Evolutionary conservation across 1,140 invertebrate genomes (phyloP).

Genomic region (Drosophila murphyi): DNA sequence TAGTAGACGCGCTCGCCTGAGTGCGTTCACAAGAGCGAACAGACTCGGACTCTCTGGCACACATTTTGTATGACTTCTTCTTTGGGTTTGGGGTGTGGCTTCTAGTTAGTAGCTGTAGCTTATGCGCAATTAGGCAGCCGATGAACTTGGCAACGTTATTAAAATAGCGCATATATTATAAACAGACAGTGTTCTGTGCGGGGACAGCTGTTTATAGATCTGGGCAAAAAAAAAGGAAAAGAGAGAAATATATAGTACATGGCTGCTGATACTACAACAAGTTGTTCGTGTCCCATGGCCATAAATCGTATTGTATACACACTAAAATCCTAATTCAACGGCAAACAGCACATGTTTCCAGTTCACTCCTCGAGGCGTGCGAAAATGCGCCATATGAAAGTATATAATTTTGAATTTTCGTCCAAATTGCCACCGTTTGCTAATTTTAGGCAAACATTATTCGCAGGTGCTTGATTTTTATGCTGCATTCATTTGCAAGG

Average conservation of each 20-base stretch:
- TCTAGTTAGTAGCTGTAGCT: slow-evolving; percentile 27
- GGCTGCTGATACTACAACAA: slow-evolving; percentile 10
- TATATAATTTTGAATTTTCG: slow-evolving; percentile 24
- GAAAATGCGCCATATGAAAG: slow-evolving; percentile 27
- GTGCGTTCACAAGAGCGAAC: slow-evolving; percentile 22
- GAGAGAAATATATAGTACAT: slow-evolving; percentile 37
- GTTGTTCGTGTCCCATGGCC: slow-evolving; percentile 20
- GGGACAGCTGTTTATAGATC: slow-evolving; percentile 31
- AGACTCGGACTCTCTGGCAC: too few species aligned
- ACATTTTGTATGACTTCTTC: neutral
- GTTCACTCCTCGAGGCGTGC: slow-evolving; percentile 33
- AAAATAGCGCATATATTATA: slow-evolving; percentile 37
- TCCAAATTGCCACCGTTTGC: slow-evolving; percentile 7
- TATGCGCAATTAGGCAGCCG: slow-evolving; percentile 56
- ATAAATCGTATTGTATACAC: slow-evolving; percentile 17
- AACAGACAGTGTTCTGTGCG: neutral
- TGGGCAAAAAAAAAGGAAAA: neutral
- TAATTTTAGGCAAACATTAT: slow-evolving; percentile 17
- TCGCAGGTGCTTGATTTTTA: slow-evolving; percentile 54
- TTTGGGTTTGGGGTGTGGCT: neutral
- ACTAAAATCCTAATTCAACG: neutral
- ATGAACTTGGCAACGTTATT: slow-evolving; percentile 50
- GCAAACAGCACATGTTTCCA: slow-evolving; percentile 28
- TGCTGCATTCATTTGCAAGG: slow-evolving; percentile 36
- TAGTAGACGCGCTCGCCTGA: slow-evolving; percentile 37